Evolutionary conservation across 2,797 vertebrate genomes (phyloP).

Genomic region (Huso huso): DNA sequence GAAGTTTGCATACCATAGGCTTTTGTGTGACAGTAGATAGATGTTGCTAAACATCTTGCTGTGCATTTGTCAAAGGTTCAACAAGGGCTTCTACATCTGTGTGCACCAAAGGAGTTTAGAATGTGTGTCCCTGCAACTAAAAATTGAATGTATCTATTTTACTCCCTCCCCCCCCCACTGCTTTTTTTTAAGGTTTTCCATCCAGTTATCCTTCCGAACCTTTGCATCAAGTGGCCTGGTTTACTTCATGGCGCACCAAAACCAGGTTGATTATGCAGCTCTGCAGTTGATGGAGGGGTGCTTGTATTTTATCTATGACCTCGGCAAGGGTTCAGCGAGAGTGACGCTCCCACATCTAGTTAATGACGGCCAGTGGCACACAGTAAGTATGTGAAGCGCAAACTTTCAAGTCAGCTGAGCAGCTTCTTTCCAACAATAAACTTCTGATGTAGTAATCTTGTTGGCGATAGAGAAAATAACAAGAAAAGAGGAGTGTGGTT

Average conservation of each 20-base stretch:
- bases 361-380: constrained; percentile 82
- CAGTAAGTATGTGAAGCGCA: constrained; percentile 47
- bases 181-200: constrained; percentile 54
- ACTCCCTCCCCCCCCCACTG: not conserved
- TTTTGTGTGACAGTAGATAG: too few species aligned
- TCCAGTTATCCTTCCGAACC: constrained; percentile 72
- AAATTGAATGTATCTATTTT: not conserved
- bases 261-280: constrained; percentile 72
- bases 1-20: too few species aligned
- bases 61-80: too few species aligned
- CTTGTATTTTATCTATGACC: constrained; percentile 73
- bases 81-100: too few species aligned
- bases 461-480: too few species aligned
- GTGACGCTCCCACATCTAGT: constrained; percentile 53
- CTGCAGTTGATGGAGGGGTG: constrained; percentile 66
- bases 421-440: not conserved
- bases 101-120: too few species aligned
- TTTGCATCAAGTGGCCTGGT: constrained; percentile 69
- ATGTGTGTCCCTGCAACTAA: too few species aligned
- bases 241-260: constrained; percentile 73
- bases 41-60: too few species aligned
- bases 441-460: too few species aligned
- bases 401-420: not conserved
- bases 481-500: too few species aligned
- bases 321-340: constrained; percentile 73